phyloP scores from a whole-genome alignment of 2,797 vertebrate species.

The Ispidina lecontei region DNA sequence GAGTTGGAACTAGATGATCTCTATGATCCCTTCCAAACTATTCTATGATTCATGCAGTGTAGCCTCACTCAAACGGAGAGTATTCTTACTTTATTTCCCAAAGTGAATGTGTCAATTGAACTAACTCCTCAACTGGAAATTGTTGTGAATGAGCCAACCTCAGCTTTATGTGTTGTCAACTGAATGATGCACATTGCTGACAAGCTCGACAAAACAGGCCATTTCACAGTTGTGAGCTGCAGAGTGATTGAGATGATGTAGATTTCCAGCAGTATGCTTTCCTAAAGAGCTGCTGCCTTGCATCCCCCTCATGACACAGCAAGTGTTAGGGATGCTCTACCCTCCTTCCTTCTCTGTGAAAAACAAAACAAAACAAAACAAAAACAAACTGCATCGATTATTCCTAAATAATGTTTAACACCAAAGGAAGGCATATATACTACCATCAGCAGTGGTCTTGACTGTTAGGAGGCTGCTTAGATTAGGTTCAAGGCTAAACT shows the following conservation, averaged over 20 bases:
- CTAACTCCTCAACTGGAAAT: background rate
- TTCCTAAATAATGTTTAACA: background rate
- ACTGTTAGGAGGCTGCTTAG: background rate
- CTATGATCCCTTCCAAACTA: background rate
- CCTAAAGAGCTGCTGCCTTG: background rate
- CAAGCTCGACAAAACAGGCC: background rate
- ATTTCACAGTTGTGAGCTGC: constrained; percentile 22
- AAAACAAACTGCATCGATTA: background rate
- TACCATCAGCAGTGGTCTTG: background rate
- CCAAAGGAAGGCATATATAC: background rate
- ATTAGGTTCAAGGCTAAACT: background rate
- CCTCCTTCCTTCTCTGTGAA: background rate
- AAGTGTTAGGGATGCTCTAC: background rate
- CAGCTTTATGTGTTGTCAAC: background rate
- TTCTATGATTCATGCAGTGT: background rate
- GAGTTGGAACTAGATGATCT: background rate
- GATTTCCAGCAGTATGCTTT: background rate
- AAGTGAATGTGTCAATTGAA: background rate
- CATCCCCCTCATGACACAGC: background rate
- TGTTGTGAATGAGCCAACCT: background rate
- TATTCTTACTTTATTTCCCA: background rate
- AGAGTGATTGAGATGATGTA: background rate
- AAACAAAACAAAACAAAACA: background rate
- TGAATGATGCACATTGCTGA: background rate
- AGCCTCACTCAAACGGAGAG: background rate